phyloP scores from a whole-genome alignment of 2,888 invertebrate species.

The Eupelmus urozonus region DNA sequence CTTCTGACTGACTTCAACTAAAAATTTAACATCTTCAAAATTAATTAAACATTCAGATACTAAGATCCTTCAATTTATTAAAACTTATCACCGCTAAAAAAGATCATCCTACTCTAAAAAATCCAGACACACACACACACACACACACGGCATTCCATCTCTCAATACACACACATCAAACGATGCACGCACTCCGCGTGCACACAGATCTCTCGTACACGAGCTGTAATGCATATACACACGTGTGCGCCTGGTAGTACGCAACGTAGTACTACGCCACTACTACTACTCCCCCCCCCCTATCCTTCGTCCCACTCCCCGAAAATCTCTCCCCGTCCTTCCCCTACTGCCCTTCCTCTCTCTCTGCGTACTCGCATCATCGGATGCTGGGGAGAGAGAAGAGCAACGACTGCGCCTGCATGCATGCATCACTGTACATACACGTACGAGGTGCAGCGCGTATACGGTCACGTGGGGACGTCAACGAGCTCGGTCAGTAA shows the following conservation, averaged over 20 bases:
- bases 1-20: too few relatives aligned
- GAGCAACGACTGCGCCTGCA: conserved; percentile 15
- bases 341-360: conserved; percentile 38
- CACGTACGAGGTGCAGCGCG: neutral
- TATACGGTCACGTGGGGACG: too few relatives aligned
- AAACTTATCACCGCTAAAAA: too few relatives aligned
- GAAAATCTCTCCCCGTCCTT: neutral
- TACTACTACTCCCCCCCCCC: conserved; percentile 37
- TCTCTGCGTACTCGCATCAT: conserved; percentile 20
- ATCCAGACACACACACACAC: too few relatives aligned
- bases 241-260: conserved; percentile 74
- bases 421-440: neutral
- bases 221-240: conserved; percentile 64
- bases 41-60: too few relatives aligned
- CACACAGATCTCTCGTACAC: neutral
- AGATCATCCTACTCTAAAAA: too few relatives aligned
- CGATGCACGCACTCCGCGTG: neutral
- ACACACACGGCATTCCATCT: too few relatives aligned
- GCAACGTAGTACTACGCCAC: conserved; percentile 74
- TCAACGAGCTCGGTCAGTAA: too few relatives aligned
- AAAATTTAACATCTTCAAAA: too few relatives aligned
- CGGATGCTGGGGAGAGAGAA: neutral
- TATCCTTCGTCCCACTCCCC: conserved; percentile 51
- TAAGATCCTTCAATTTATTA: too few relatives aligned
- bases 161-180: too few relatives aligned